A percentile compares a stretch with the other conserved stretches of the same genome.
phyloP scores from a whole-genome alignment of 2,888 invertebrate species.

The Hirtodrosophila confusa region DNA sequence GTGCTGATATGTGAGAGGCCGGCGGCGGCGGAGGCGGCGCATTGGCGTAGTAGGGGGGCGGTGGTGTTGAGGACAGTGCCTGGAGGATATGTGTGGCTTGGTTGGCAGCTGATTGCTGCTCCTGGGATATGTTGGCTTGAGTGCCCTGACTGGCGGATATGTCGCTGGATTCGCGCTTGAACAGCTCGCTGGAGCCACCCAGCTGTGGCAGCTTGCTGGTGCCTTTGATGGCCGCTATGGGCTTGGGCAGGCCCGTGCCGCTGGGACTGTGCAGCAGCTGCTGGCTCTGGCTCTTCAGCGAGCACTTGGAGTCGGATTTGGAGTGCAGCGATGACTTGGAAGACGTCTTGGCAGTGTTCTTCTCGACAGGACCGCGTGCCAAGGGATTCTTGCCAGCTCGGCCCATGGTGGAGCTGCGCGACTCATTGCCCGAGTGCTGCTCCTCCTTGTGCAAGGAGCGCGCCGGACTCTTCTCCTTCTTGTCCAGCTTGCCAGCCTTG shows the following conservation, averaged over 20 bases:
- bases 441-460: conserved; percentile 81
- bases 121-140: conserved; percentile 66
- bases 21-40: conserved; percentile 36
- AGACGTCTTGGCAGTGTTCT: conserved; percentile 85
- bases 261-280: conserved; percentile 73
- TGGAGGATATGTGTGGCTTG: conserved; percentile 72
- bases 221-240: conserved; percentile 96
- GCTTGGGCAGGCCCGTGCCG: conserved; percentile 92
- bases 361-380: conserved; percentile 82
- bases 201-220: conserved; percentile 89
- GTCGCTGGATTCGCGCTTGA: conserved; percentile 86
- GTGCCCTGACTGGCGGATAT: conserved; percentile 68
- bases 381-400: conserved; percentile 76
- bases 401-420: conserved; percentile 80
- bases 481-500: conserved; percentile 78
- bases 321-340: conserved; percentile 81
- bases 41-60: conserved; percentile 71
- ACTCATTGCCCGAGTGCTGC: conserved; percentile 61
- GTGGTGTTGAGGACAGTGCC: conserved; percentile 49
- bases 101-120: conserved; percentile 41
- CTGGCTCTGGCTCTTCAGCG: conserved; percentile 68
- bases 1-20: conserved; percentile 45
- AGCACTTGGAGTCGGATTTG: conserved; percentile 81
- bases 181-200: conserved; percentile 76
- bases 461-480: conserved; percentile 84